Conservation (phyloP, 2,113 vertebrate genomes). For the Poecilia latipinna region DNA sequence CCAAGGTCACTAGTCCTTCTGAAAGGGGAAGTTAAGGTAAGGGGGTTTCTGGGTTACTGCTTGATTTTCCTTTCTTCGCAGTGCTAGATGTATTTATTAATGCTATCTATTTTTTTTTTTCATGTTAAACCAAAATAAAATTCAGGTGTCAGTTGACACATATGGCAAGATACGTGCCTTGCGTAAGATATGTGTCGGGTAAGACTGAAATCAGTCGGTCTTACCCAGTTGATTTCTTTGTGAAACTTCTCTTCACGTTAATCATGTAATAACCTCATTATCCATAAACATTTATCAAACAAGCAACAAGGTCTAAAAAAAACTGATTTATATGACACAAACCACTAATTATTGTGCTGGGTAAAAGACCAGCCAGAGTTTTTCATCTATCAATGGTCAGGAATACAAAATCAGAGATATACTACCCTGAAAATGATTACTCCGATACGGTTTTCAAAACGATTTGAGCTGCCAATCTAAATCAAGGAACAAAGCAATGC, state of each 20-base stretch:
- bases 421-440: background rate
- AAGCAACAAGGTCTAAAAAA: background rate
- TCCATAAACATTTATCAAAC: background rate
- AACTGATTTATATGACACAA: background rate
- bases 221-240: too few species aligned
- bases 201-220: too few species aligned
- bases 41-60: conserved; percentile 62
- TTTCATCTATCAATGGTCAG: background rate
- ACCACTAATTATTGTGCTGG: too few species aligned
- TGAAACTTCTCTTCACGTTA: background rate
- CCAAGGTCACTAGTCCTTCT: conserved; percentile 75
- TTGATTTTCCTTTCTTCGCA: conserved; percentile 9
- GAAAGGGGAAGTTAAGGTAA: conserved; percentile 64
- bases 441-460: background rate
- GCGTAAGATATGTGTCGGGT: too few species aligned
- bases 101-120: background rate
- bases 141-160: background rate
- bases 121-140: background rate
- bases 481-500: background rate
- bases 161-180: background rate
- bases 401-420: background rate
- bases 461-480: background rate
- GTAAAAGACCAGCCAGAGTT: background rate
- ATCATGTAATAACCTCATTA: background rate
- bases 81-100: background rate